Percentiles rank a stretch among this genome's conserved stretches.
These are phyloP conservation scores for Chrosomus eos DNA, from an alignment of 2,797 vertebrate genomes.

Conservation along the genomic window DNA sequence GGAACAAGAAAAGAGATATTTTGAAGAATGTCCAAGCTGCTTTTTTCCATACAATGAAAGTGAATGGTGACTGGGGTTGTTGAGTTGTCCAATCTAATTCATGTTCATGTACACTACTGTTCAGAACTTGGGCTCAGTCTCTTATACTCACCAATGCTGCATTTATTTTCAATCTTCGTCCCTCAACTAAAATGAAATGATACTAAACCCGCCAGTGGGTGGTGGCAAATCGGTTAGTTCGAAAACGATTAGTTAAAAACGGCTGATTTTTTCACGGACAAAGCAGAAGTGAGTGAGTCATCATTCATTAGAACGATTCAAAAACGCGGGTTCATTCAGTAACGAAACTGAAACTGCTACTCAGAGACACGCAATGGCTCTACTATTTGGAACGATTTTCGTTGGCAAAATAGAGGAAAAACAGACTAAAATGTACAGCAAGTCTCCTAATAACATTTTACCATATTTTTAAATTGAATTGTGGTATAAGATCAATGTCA, in stretches of 20 bases:
- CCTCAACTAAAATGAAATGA: neutral
- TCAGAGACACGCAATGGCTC: neutral
- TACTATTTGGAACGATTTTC: neutral
- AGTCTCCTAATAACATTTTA: neutral
- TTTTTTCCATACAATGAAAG: neutral
- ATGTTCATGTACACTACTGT: neutral
- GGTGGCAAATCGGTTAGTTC: neutral
- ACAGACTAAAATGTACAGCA: neutral
- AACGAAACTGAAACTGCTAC: neutral
- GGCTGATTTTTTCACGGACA: neutral
- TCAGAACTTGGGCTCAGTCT: neutral
- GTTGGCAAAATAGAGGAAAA: neutral
- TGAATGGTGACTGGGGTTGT: neutral
- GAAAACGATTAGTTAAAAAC: neutral
- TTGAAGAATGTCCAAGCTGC: conserved; percentile 6
- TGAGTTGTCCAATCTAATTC: neutral
- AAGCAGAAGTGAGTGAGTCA: neutral
- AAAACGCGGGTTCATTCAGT: neutral
- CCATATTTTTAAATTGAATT: too few relatives aligned
- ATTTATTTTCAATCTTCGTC: neutral
- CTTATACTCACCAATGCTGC: neutral
- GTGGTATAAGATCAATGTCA: too few relatives aligned
- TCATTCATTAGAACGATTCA: neutral
- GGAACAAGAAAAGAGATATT: neutral
- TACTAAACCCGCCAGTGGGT: neutral